These are phyloP conservation scores for Nilaparvata lugens DNA, from an alignment of 1,140 invertebrate species.

Conservation along the genomic window DNA sequence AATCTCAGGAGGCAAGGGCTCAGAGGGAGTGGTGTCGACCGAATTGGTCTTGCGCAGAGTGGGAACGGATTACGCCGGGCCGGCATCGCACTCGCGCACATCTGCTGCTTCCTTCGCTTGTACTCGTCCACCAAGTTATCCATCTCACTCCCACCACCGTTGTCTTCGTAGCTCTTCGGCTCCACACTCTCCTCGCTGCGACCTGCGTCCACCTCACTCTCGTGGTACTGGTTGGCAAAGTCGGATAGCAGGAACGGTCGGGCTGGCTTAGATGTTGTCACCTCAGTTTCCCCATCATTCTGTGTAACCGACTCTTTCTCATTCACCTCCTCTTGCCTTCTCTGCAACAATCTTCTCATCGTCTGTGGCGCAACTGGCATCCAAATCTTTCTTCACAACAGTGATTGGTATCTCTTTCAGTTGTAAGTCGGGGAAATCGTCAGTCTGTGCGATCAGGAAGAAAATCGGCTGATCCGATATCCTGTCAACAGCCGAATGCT, in stretches of 20 bases:
- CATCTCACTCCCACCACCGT: slow-evolving; percentile 36
- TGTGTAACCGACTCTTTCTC: slow-evolving; percentile 14
- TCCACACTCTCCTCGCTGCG: slow-evolving; percentile 5
- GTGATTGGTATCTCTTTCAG: slow-evolving; percentile 27
- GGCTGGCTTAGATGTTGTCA: slow-evolving; percentile 9
- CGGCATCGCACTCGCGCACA: slow-evolving; percentile 41
- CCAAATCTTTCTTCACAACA: slow-evolving; percentile 6
- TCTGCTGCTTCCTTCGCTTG: slow-evolving; percentile 43
- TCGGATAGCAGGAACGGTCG: slow-evolving; percentile 21
- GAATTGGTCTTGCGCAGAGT: slow-evolving; percentile 7
- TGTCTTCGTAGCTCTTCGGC: slow-evolving; percentile 36
- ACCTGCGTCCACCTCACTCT: slow-evolving; percentile 14
- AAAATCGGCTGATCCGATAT: slow-evolving; percentile 52
- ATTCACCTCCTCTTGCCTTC: slow-evolving; percentile 11
- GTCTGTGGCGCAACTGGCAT: slow-evolving; percentile 10
- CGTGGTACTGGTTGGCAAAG: slow-evolving; percentile 15
- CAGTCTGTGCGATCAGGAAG: slow-evolving; percentile 50
- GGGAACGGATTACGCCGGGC: slow-evolving; percentile 27
- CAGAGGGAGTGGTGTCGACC: slow-evolving; percentile 29
- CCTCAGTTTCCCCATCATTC: slow-evolving; percentile 8
- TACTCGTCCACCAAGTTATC: slow-evolving; percentile 47
- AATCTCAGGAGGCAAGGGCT: slow-evolving; percentile 57
- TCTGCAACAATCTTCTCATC: slow-evolving; percentile 8
- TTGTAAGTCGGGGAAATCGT: slow-evolving; percentile 46
- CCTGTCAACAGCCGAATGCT: slow-evolving; percentile 43